Percentiles rank a stretch among this genome's conserved stretches.
These are phyloP conservation scores for Opisthograptis luteolata DNA, from an alignment of 2,888 invertebrate species.

Conservation along the genomic window DNA sequence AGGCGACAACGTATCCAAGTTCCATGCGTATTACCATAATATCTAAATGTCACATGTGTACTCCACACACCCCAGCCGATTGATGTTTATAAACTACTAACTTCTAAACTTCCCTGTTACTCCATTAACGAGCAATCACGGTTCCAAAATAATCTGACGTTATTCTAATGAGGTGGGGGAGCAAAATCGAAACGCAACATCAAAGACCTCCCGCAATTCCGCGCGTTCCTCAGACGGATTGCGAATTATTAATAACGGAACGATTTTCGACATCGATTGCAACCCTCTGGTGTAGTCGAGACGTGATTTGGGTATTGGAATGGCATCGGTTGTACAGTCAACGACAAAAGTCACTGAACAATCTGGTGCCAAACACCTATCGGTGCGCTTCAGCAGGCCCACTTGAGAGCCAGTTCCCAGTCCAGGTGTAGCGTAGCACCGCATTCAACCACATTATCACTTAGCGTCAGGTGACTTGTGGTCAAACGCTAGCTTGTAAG, in stretches of 20 bases:
- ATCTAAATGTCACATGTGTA: slow-evolving; percentile 2
- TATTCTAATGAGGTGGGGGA: slow-evolving; percentile 30
- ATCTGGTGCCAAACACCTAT: background rate
- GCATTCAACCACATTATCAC: too few species aligned
- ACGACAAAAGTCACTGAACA: background rate
- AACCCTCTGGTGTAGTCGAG: slow-evolving; percentile 31
- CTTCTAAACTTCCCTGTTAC: slow-evolving; percentile 6
- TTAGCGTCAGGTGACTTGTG: too few species aligned
- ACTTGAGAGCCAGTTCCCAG: too few species aligned
- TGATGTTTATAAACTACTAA: slow-evolving; percentile 7
- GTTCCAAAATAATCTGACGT: slow-evolving; percentile 24
- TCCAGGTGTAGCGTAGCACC: too few species aligned
- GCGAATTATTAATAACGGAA: slow-evolving; percentile 67
- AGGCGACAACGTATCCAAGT: background rate
- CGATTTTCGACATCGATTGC: slow-evolving; percentile 61
- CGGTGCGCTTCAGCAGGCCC: too few species aligned
- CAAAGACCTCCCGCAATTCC: slow-evolving; percentile 29
- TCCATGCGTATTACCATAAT: background rate
- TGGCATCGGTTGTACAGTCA: background rate
- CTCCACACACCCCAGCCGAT: slow-evolving; percentile 1
- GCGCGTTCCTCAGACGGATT: slow-evolving; percentile 42
- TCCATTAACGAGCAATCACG: slow-evolving; percentile 24
- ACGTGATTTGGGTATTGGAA: slow-evolving; percentile 24
- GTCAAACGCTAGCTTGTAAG: too few species aligned
- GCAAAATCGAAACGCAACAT: slow-evolving; percentile 30